phyloP scores from a whole-genome alignment of 2,888 invertebrate genomes.

The Melanostoma scalare region DNA sequence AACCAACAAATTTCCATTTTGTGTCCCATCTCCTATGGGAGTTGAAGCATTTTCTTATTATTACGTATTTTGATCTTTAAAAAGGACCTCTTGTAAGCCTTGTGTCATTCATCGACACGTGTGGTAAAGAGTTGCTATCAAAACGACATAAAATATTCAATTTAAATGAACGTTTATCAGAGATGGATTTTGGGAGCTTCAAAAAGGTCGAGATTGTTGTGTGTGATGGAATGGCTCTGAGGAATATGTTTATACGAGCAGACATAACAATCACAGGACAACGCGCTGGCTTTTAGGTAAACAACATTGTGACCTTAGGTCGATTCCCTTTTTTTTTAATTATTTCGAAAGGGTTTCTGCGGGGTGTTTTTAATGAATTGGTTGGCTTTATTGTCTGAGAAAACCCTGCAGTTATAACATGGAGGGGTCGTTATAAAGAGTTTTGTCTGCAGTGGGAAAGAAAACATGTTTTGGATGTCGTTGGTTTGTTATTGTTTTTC shows the following conservation, averaged over 20 bases:
- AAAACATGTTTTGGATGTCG: no score
- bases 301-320: no score
- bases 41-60: background rate
- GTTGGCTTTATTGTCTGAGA: no score
- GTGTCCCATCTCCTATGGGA: slow-evolving; percentile 1
- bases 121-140: slow-evolving; percentile 22
- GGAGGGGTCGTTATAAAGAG: no score
- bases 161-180: slow-evolving; percentile 12
- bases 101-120: slow-evolving; percentile 19
- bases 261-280: background rate
- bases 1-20: slow-evolving; percentile 10
- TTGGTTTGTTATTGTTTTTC: no score
- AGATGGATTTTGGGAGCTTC: slow-evolving; percentile 4
- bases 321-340: no score
- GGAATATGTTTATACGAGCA: background rate
- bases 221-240: slow-evolving; percentile 5
- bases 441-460: no score
- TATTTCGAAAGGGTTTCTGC: no score
- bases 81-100: slow-evolving; percentile 3
- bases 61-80: background rate
- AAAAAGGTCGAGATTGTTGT: background rate
- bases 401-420: no score
- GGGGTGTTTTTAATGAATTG: no score
- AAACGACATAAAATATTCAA: background rate
- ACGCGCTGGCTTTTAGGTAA: no score